Evolutionary conservation across 2,797 vertebrate species (phyloP), one percentile per base, ranked within the genome.

Genomic region (Cuculus canorus): DNA sequence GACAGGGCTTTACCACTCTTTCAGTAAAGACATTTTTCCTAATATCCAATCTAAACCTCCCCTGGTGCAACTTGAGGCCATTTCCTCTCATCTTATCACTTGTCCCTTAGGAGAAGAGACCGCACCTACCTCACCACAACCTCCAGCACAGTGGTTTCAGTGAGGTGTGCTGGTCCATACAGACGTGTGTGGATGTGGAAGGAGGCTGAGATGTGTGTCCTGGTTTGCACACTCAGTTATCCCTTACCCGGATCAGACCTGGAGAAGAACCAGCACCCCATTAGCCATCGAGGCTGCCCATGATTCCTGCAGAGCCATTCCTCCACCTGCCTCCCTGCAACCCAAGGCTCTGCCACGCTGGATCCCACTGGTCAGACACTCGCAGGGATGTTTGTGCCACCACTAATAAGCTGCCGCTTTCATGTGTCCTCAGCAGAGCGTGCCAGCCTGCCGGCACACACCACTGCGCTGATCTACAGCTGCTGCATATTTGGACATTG

Each of bases 311-410:
- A 41, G 60, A 25, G 32, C 32, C 43, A 0, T 8, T 8, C 0
- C 1, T 48, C 19, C 13, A 1, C 57, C 1, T 1, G 17, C 21
- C 35, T 9, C 13, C 4, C 24, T 0, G 1, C 23, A 54, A 10
- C 68, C 17, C 16, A 0, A 0, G 17, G 2, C 53, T 39, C 47
- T 23, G 50, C 14, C 43, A 43, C 15, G 53, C 1, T 2, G 7
- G 4, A 2, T 32, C 30, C 73, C 5, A 0, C n/a, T 0, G 35
- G 22, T 13, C 60, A 22, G 59, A 43, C 6, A 0, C 17, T 21
- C 7, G 14, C 66, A 11, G 82, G 45, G 45, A 2, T 12, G 61
- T 19, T 57, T 23, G 3, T 48, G 54, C 50, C 15, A 11, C 10
- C 53, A 4, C 17, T 8, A 2, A 39, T 0, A 50, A 68, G 50